Percentiles rank a stretch among this genome's conserved stretches.
phyloP scores from a whole-genome alignment of 2,888 invertebrate genomes.

The Noctua janthe region DNA sequence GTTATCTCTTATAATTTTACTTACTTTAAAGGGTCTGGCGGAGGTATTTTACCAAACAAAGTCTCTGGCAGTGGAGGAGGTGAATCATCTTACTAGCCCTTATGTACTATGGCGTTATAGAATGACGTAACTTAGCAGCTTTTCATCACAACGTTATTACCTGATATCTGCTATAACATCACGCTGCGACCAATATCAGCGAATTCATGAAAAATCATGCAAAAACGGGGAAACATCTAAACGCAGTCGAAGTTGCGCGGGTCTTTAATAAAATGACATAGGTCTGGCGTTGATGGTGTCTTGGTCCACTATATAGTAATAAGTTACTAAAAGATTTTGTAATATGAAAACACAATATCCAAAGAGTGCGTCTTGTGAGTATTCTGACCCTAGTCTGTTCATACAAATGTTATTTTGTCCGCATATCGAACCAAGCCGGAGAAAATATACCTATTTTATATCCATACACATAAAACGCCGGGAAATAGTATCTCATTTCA shows the following conservation, averaged over 20 bases:
- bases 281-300: not conserved
- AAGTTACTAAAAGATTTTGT: constrained; percentile 31
- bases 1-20: too few relatives aligned
- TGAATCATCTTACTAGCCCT: too few relatives aligned
- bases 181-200: too few relatives aligned
- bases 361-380: constrained; percentile 18
- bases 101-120: not conserved
- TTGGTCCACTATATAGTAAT: constrained; percentile 2
- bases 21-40: too few relatives aligned
- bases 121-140: not conserved
- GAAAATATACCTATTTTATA: constrained; percentile 53
- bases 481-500: constrained; percentile 56
- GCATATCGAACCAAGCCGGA: constrained; percentile 32
- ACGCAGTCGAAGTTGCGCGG: too few relatives aligned
- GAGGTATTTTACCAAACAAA: not conserved
- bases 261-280: not conserved
- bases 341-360: constrained; percentile 30
- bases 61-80: not conserved
- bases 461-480: constrained; percentile 44
- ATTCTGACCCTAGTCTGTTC: constrained; percentile 28
- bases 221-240: too few relatives aligned
- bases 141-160: too few relatives aligned
- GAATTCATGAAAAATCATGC: too few relatives aligned
- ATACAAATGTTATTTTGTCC: constrained; percentile 57
- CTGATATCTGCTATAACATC: too few relatives aligned